Evolutionary conservation across 2,797 vertebrate genomes (phyloP), one percentile per base, ranked within the genome.

Genomic region (Sebastes itinus): DNA sequence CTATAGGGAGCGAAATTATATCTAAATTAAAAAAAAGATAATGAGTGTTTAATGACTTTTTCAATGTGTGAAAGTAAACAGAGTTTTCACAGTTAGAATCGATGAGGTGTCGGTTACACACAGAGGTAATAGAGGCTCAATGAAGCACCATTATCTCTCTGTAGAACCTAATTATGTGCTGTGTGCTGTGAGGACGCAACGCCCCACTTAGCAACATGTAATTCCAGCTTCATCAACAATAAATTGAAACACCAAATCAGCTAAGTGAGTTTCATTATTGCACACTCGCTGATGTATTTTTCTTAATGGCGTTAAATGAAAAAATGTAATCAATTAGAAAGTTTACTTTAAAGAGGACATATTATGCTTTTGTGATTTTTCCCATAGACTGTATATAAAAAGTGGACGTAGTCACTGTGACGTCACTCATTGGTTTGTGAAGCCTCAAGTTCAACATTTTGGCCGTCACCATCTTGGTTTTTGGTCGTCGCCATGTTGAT

Each of bases 31-130:
- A 33, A 87, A 85, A 88, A 74, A 38, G 27, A 61, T 79, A 79
- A 92, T 86, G 72, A 70, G 61, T 60, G n/a, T 81, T 77, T 81
- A 78, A 89, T 91, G 70, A 80, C 70, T 78, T 84, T 79, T 76
- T 74, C 32, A 52, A n/a, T 28, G 32, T 7, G 59, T 72, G 65
- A 33, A 77, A 87, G 84, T 23, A 64, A 77, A 38, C 22, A 58
- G 22, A 77, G 65, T 69, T 71, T 80, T 38, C 42, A 27, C 59
- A 35, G 49, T 42, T 23, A 38, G 58, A 60, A 70, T 72, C 6
- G 32, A 54, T 1, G 8, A 20, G 28, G 33, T 78, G 66, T 70
- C 2, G 12, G 68, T 82, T 62, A 65, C 56, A 78, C 75, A 56
- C 42, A 59, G 68, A 82, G 20, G 27, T 22, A 73, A 33, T 2